Evolutionary conservation across 1,140 invertebrate species (phyloP).

Genomic region (Hypothenemus hampei): DNA sequence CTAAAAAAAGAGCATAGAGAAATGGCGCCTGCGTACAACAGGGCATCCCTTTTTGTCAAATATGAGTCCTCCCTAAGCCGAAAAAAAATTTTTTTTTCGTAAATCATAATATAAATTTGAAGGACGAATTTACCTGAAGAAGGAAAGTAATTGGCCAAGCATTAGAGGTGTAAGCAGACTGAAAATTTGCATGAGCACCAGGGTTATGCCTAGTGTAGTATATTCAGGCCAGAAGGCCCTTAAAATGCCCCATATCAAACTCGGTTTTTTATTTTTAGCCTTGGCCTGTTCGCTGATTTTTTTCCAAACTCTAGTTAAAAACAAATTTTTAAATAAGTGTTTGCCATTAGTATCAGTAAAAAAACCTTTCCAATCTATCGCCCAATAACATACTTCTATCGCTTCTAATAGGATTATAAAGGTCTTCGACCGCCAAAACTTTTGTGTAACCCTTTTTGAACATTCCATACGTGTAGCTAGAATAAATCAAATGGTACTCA

Average conservation of each 20-base stretch:
- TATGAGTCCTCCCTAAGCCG: conserved; percentile 1
- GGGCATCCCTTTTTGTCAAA: conserved; percentile 45
- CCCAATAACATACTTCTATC: conserved; percentile 51
- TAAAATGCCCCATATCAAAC: conserved; percentile 44
- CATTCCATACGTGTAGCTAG: conserved; percentile 52
- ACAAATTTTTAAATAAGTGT: not conserved
- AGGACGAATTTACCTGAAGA: conserved; percentile 44
- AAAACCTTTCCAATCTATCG: conserved; percentile 51
- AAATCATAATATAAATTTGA: not conserved
- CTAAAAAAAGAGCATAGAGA: conserved; percentile 50
- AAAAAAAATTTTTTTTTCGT: not conserved
- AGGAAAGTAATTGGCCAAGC: conserved; percentile 51
- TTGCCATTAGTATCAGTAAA: not conserved
- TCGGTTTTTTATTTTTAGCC: conserved; percentile 37
- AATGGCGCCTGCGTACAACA: conserved; percentile 56
- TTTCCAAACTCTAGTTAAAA: conserved; percentile 43
- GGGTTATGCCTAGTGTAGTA: conserved; percentile 35
- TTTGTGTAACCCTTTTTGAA: conserved; percentile 55
- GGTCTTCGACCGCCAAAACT: conserved; percentile 51
- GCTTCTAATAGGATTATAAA: conserved; percentile 52
- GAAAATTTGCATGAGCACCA: conserved; percentile 37
- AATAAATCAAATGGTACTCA: too few species aligned
- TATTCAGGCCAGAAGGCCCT: conserved; percentile 47
- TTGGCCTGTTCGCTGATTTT: conserved; percentile 42
- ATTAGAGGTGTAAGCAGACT: conserved; percentile 48